A percentile compares a stretch with the other conserved stretches of the same genome.
Conservation (phyloP, 2,797 vertebrate species). For the Acridotheres tristis region DNA sequence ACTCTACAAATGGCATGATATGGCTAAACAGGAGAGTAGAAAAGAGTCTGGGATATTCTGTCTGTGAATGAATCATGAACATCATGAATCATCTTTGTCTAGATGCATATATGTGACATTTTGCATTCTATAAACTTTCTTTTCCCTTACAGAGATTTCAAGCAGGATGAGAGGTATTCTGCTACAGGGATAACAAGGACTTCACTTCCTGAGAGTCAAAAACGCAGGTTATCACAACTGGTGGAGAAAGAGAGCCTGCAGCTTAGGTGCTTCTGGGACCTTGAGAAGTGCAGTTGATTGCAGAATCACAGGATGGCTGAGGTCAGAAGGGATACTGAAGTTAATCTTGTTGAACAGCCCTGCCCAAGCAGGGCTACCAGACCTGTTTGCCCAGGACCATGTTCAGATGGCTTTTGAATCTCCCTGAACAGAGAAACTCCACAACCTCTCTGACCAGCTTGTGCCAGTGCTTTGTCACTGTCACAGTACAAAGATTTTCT, state of each 20-base stretch:
- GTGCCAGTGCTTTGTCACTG: neutral
- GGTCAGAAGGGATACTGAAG: neutral
- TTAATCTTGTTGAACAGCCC: fast-evolving
- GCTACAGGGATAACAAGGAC: neutral
- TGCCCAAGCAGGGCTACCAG: neutral
- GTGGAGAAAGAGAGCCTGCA: neutral
- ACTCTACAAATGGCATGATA: neutral
- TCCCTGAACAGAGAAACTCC: neutral
- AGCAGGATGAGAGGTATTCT: neutral
- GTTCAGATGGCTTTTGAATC: neutral
- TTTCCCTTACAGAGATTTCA: neutral
- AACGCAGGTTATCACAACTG: neutral
- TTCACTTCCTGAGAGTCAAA: neutral
- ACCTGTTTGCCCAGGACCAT: fast-evolving
- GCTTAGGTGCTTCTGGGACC: neutral
- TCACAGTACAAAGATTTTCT: neutral
- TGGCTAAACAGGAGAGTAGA: neutral
- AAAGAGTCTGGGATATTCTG: neutral
- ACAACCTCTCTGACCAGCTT: neutral
- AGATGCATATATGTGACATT: neutral
- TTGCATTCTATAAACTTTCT: neutral
- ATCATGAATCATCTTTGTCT: neutral
- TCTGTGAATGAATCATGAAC: neutral
- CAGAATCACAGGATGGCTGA: neutral
- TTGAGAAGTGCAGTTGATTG: neutral